Percentiles rank a stretch among this genome's conserved stretches.
Evolutionary conservation across 2,797 vertebrate genomes (phyloP).

Genomic region (Meda fulgida): DNA sequence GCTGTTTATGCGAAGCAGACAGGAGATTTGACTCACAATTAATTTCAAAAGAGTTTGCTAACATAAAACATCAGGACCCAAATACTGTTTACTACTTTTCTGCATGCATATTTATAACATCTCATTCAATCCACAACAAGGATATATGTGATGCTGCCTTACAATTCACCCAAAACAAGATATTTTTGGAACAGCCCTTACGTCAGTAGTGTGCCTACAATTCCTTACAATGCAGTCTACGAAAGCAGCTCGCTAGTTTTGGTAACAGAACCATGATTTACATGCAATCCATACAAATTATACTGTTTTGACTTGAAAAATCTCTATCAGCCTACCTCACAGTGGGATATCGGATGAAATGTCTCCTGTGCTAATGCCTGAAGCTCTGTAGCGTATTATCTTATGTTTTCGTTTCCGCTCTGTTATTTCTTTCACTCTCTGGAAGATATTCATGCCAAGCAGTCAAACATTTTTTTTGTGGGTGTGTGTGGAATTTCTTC

Average conservation of each 20-base stretch:
- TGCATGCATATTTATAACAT: neutral
- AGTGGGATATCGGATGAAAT: conserved; percentile 27
- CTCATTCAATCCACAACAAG: neutral
- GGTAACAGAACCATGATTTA: neutral
- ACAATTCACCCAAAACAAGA: neutral
- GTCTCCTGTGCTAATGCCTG: conserved; percentile 38
- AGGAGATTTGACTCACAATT: neutral
- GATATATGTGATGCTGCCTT: neutral
- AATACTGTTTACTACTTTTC: neutral
- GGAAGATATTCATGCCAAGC: conserved; percentile 7
- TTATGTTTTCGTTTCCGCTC: conserved; percentile 3
- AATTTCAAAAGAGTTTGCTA: neutral
- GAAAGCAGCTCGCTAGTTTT: neutral
- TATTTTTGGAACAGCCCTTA: conserved; percentile 1
- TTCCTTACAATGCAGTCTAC: neutral
- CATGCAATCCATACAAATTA: conserved; percentile 7
- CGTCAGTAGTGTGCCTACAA: neutral
- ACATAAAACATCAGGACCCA: neutral
- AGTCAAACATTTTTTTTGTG: neutral
- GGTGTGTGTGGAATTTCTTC: neutral
- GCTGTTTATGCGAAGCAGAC: neutral
- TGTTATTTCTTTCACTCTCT: conserved; percentile 35
- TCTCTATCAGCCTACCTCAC: conserved; percentile 37
- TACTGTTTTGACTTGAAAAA: conserved; percentile 37
- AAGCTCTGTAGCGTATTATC: conserved; percentile 37